These are phyloP conservation scores for Hololepta plana DNA, from an alignment of 2,888 invertebrate genomes.

Conservation along the genomic window DNA sequence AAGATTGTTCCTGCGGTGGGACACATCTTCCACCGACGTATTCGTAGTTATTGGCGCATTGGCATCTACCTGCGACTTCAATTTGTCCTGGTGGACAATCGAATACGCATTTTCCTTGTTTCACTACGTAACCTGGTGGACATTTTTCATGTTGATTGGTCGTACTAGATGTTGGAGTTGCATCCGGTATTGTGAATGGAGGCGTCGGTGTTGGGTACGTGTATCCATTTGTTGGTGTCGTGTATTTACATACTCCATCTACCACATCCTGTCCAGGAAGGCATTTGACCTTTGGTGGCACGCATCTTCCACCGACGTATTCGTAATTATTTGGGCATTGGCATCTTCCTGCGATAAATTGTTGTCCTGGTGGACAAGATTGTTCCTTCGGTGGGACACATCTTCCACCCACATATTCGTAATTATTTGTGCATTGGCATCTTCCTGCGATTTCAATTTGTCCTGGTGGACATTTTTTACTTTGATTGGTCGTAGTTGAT, in stretches of 20 bases:
- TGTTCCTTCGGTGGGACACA: too few relatives aligned
- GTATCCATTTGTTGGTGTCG: conserved; percentile 7
- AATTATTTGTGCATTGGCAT: conserved; percentile 5
- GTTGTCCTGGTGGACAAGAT: conserved; percentile 1
- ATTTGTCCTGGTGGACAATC: conserved; percentile 4
- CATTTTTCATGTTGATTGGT: too few relatives aligned
- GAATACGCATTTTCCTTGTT: too few relatives aligned
- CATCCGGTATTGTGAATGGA: conserved; percentile 5
- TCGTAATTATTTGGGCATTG: conserved; percentile 3
- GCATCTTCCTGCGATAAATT: conserved; percentile 5
- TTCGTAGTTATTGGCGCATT: too few relatives aligned
- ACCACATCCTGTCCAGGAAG: too few relatives aligned
- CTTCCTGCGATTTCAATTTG: conserved; percentile 5
- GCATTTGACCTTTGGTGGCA: too few relatives aligned
- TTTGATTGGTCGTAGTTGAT: too few relatives aligned
- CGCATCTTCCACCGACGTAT: conserved; percentile 5
- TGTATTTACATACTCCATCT: conserved; percentile 5
- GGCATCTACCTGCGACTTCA: conserved; percentile 4
- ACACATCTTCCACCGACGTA: too few relatives aligned
- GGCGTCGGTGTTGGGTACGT: conserved; percentile 8
- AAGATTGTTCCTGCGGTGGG: too few relatives aligned
- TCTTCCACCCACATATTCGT: too few relatives aligned
- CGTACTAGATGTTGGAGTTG: background rate
- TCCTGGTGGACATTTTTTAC: too few relatives aligned
- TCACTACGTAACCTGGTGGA: too few relatives aligned